Evolutionary conservation across 1,140 invertebrate species (phyloP).

Genomic region (Euborellia annulipes): DNA sequence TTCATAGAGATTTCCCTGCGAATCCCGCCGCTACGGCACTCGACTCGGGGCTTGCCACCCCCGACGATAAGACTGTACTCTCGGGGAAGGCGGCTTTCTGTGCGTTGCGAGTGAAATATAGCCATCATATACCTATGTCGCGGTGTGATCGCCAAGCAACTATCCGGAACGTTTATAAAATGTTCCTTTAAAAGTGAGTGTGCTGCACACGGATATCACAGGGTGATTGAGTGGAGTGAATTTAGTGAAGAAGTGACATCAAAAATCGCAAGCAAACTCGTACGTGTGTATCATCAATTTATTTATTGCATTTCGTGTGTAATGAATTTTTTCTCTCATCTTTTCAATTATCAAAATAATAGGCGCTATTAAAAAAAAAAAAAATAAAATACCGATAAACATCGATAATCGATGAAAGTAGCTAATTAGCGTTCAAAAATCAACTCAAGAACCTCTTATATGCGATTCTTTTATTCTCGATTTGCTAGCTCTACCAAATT

Average conservation of each 20-base stretch:
- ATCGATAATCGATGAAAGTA: not conserved
- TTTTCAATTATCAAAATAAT: not conserved
- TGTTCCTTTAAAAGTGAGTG: constrained; percentile 1
- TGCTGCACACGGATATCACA: not conserved
- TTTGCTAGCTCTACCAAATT: constrained; percentile 2
- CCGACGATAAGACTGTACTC: constrained; percentile 8
- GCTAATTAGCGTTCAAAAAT: not conserved
- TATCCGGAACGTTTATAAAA: not conserved
- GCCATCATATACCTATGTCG: not conserved
- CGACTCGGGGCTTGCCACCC: constrained; percentile 14
- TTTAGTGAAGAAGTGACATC: not conserved
- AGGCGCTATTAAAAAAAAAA: not conserved
- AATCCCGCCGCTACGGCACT: not conserved
- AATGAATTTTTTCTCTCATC: no score
- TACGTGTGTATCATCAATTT: no score
- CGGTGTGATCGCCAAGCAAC: not conserved
- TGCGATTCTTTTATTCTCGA: not conserved
- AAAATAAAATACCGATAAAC: not conserved
- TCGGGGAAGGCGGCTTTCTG: constrained; percentile 4
- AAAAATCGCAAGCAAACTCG: no score
- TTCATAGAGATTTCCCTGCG: constrained; percentile 4
- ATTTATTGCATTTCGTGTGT: no score
- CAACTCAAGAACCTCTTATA: not conserved
- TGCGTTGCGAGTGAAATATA: not conserved
- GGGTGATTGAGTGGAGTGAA: not conserved